Conservation (phyloP, 2,113 vertebrate species). For the Galemys pyrenaicus region DNA sequence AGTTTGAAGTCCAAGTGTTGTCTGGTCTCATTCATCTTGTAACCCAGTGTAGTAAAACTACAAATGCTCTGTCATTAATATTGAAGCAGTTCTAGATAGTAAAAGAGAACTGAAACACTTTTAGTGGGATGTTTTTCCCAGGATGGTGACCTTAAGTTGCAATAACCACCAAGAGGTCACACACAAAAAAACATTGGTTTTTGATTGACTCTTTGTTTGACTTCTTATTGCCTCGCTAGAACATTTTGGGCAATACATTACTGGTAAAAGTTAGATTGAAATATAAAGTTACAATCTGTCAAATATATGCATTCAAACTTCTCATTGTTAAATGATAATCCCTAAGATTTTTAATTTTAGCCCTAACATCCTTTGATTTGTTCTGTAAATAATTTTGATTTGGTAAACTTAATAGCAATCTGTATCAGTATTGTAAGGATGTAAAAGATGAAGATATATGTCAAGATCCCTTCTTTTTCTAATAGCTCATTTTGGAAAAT, state of each 20-base stretch:
- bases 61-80: not conserved
- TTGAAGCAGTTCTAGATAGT: not conserved
- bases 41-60: not conserved
- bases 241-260: not conserved
- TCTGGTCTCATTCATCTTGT: not conserved
- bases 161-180: not conserved
- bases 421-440: not conserved
- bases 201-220: not conserved
- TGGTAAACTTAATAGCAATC: not conserved
- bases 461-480: not conserved
- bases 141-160: not conserved
- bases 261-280: not conserved
- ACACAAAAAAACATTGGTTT: not conserved
- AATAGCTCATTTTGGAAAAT: not conserved
- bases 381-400: constrained; percentile 22
- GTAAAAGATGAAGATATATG: not conserved
- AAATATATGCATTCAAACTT: not conserved
- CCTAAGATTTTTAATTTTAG: constrained; percentile 28
- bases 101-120: not conserved
- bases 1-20: not conserved
- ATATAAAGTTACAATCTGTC: constrained; percentile 30
- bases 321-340: constrained; percentile 19
- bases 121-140: not conserved
- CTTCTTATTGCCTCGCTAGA: constrained; percentile 23
- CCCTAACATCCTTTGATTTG: constrained; percentile 17